Base-by-base conservation (phyloP, 2,113 vertebrate species). In the Equus przewalskii region DNA sequence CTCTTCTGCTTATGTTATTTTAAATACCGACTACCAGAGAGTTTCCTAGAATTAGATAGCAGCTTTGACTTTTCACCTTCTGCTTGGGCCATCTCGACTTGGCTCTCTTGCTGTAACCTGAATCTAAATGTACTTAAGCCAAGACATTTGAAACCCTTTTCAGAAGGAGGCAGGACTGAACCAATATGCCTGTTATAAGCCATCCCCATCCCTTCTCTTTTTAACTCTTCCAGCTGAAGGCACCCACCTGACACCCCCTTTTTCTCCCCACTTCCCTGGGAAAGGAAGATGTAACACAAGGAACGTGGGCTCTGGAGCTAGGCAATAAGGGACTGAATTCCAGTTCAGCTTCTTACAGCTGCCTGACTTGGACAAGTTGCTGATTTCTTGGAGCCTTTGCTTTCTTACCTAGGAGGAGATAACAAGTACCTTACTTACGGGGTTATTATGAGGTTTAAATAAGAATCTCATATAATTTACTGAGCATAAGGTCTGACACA, bases 201-300 rank as follows among this genome's bases (percentile, higher is more conserved):
- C 13, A 33, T 15, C n/a, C n/a, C 21, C 2, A 2, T 14, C 8
- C 64, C 28, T 41, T 54, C 10, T 56, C 16, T 28, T 69, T 73
- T 64, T n/a, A 36, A 51, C 24, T 36, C 12, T 62, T 22, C 24
- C 1, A 46, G 44, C 26, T 26, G 5, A 62, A 5, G 11, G 54
- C n/a, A 21, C 19, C 10, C 7, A 2, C 22, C 0, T 24, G n/a
- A 36, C 7, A 26, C 28, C 4, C 1, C 2, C 36, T 75, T 16
- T 11, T 28, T 8, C 24, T 89, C n/a, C 10, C 15, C 15, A 30
- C 1, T 6, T 26, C 15, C 18, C 1, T 0, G 21, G 69, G 30
- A 58, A 65, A 90, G 5, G 1, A 1, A 19, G 24, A 33, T 15
- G 7, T 7, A 54, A 30, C 46, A 62, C 33, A 33, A 76, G 44